phyloP scores from a whole-genome alignment of 2,113 vertebrate genomes.

The Myodes glareolus region DNA sequence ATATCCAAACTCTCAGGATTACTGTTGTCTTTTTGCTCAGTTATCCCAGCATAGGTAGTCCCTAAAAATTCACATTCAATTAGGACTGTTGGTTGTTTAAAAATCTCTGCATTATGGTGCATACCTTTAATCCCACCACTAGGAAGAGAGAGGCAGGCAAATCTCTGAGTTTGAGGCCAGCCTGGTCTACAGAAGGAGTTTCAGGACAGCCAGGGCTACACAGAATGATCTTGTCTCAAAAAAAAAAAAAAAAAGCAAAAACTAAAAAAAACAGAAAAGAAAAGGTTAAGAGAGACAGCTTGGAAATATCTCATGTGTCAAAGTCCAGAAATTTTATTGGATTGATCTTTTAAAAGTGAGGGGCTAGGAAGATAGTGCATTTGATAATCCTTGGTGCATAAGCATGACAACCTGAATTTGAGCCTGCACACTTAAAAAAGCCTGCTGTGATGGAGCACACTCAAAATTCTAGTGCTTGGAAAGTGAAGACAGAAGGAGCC shows the following conservation, averaged over 20 bases:
- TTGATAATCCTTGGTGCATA: background rate
- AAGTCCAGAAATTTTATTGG: conserved; percentile 5
- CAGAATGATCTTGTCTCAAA: background rate
- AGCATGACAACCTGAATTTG: background rate
- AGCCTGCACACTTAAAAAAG: too few relatives aligned
- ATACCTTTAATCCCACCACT: background rate
- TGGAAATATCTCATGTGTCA: conserved; percentile 3
- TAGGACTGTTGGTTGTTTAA: conserved; percentile 30
- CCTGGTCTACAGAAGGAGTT: background rate
- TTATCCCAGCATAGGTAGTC: background rate
- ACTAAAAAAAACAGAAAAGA: background rate
- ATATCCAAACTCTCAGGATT: background rate
- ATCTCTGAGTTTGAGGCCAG: background rate
- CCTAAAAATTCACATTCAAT: background rate
- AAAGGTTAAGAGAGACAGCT: background rate
- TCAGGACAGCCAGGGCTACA: background rate
- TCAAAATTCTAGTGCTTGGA: background rate
- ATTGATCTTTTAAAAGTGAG: conserved; percentile 41
- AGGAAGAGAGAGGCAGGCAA: background rate
- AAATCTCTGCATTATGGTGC: background rate
- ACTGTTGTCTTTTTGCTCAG: background rate
- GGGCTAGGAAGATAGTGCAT: too few relatives aligned
- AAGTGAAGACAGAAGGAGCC: background rate
- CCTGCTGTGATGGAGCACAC: background rate
- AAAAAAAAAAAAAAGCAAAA: background rate